phyloP scores from a whole-genome alignment of 2,888 invertebrate genomes.

The Latrodectus elegans region DNA sequence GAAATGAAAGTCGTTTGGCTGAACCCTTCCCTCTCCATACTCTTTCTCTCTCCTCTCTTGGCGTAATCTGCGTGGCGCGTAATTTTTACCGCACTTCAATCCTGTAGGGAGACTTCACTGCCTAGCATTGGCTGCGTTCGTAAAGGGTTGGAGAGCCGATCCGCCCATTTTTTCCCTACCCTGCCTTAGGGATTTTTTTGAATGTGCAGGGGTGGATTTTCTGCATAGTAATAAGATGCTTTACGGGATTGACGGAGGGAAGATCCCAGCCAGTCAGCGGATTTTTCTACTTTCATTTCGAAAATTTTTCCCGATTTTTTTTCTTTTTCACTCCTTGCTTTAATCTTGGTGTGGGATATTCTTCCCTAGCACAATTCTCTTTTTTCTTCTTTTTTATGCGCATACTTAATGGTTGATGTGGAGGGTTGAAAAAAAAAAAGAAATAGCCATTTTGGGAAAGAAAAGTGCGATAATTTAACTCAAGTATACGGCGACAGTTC shows the following conservation, averaged over 20 bases:
- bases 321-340: conserved; percentile 22
- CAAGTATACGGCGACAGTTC: conserved; percentile 66
- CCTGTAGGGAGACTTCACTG: conserved; percentile 47
- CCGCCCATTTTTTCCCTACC: conserved; percentile 53
- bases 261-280: conserved; percentile 56
- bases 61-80: conserved; percentile 67
- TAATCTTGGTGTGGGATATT: conserved; percentile 64
- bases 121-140: conserved; percentile 59
- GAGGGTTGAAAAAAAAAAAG: conserved; percentile 22
- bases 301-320: conserved; percentile 14
- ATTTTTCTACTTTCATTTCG: conserved; percentile 42
- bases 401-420: conserved; percentile 57
- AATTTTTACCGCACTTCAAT: conserved; percentile 65
- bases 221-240: conserved; percentile 69
- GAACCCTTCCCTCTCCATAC: conserved; percentile 63
- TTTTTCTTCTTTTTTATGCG: conserved; percentile 38
- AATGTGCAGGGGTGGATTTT: conserved; percentile 62
- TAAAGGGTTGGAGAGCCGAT: conserved; percentile 58
- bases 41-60: conserved; percentile 32
- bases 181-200: conserved; percentile 50
- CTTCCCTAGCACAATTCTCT: conserved; percentile 23
- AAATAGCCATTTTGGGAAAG: conserved; percentile 31
- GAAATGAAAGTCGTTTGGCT: conserved; percentile 52
- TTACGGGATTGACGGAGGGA: conserved; percentile 61
- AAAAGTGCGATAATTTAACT: conserved; percentile 67